Base-by-base conservation (phyloP, 2,888 invertebrate genomes). In the Sarcophaga subvicina region DNA sequence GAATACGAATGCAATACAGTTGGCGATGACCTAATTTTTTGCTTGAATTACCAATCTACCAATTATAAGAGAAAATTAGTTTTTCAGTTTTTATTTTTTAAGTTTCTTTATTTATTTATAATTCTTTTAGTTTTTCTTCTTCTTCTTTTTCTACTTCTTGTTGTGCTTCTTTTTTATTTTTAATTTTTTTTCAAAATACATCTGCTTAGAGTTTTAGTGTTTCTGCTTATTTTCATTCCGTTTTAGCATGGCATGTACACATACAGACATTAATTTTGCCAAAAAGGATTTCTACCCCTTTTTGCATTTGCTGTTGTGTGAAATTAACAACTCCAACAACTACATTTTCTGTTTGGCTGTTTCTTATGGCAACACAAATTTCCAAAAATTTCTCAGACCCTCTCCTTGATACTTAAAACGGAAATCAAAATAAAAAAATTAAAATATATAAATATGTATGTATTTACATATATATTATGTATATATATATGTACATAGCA, bases 41-140 rank as follows among this genome's bases (percentile, higher is more conserved):
- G 78, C 82, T 85, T 82, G 82, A 85, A 82, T 85, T 85, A 75
- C 75, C 76, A 83, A 83, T 86, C 76, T 77, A 80, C 83, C 79
- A 86, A 86, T 86, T 86, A 86, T 71, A 76, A 78, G 71, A 83
- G 82, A 79, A 82, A 85, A 82, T 73, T 82, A 82, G 63, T 82
- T 82, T 79, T 82, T 54, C 69, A 71, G 66, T 70, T 73, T 78
- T 79, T 73, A 70, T 76, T 69, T 77, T 37, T 37, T 59, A 63
- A 54, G 17, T 54, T 45, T 67, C 4, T 49, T 69, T 63, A 47
- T 27, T 76, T 79, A 73, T 27, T 59, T 60, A 62, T 63, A 69
- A 66, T 82, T 70, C 17, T 71, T 82, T 83, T 78, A 54, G 22
- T 54, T 73, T 37, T 78, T 80, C 47, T 37, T 49, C 76, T 27